Evolutionary conservation across 2,113 vertebrate species (phyloP), one percentile per base, ranked within the genome.

Genomic region (Callithrix jacchus): DNA sequence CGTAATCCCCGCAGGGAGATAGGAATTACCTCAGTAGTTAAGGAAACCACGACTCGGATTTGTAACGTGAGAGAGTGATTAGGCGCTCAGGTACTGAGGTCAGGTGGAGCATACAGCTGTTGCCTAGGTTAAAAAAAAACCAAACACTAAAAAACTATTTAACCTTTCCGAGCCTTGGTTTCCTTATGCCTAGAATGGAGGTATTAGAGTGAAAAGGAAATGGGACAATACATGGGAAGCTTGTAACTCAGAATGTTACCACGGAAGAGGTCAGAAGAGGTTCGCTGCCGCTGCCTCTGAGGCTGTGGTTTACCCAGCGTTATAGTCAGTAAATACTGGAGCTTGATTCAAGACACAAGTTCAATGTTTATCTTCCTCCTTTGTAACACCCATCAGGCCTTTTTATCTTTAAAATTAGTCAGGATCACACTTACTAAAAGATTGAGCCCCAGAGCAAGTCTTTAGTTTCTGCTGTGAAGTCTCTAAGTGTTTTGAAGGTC

Each of bases 341-440:
- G 40, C 23, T 88, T 58, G 42, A 52, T 76, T 90, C 73, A 71
- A 88, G 71, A 42, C 45, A 58, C 70, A 47, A n/a, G 37, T 68
- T 79, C 52, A 47, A 2, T 76, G 21, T 71, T 83, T 92, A 89
- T 66, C 68, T 58, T 61, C 42, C n/a, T 73, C 42, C 12, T 23
- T 52, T 37, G 30, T 20, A 71, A 17, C 35, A 54, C 66, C 74
- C 30, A 45, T 61, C 42, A 25, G 14, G n/a, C 6, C 54, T 40
- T 52, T 87, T 93, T 71, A 79, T 16, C 49, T 93, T 93, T 93
- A 90, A 76, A 92, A 82, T 84, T 52, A 76, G 70, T 68, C 16
- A 91, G n/a, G 56, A 64, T 70, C 27, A 9, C 35, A 66, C 20
- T 61, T n/a, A 37, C 66, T 81, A 12, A 83, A 93, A 42, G 47